These are phyloP conservation scores for Chionomys nivalis DNA, from an alignment of 2,113 vertebrate species.

Conservation along the genomic window DNA sequence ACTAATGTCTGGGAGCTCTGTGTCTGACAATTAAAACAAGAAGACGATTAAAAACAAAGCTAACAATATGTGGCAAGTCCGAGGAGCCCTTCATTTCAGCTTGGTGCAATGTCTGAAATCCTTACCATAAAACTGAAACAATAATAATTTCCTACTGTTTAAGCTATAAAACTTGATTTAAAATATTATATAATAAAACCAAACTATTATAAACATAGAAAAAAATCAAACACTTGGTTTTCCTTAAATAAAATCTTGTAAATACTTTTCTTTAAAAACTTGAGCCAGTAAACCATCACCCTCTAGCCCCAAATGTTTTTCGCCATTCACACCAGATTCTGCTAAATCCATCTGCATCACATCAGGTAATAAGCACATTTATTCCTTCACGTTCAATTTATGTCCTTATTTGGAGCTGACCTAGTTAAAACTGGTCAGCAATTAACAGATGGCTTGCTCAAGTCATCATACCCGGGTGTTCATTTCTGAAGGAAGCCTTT, in stretches of 20 bases:
- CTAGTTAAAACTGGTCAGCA: constrained; percentile 70
- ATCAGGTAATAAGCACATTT: constrained; percentile 35
- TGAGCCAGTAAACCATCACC: neutral
- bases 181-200: neutral
- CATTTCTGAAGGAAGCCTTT: constrained; percentile 66
- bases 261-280: constrained; percentile 38
- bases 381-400: constrained; percentile 54
- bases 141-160: neutral
- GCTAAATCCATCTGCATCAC: neutral
- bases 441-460: constrained; percentile 55
- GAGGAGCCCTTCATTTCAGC: neutral
- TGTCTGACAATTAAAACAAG: neutral
- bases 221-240: neutral
- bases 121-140: neutral
- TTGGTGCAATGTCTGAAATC: neutral
- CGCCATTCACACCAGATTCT: constrained; percentile 55
- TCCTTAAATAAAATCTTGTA: neutral
- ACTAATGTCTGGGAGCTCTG: neutral
- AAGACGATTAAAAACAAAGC: neutral
- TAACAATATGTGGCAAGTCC: rapidly evolving
- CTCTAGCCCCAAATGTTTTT: neutral
- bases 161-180: neutral
- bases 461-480: constrained; percentile 45
- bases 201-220: neutral
- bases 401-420: constrained; percentile 71